Evolutionary conservation across 1,140 invertebrate genomes (phyloP), one percentile per base, ranked within the genome.

Genomic region (Solenopsis invicta): DNA sequence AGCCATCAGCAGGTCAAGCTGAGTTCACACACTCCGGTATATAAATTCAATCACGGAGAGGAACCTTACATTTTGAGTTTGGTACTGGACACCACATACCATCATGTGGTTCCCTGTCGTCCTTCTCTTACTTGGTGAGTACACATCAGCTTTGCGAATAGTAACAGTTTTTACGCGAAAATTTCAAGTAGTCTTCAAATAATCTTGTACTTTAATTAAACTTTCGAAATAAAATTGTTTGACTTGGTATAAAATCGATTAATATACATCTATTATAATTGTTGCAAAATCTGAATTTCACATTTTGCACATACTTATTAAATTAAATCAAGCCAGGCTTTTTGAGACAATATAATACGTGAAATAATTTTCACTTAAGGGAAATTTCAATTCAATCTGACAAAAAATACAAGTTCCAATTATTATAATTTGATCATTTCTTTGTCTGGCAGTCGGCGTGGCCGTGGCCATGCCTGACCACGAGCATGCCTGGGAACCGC

Each of bases 401-500:
- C 16, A 6, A 34, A 24, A 81, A 3, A 50, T 56, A 71, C 12
- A 50, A 52, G 18, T 52, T 37, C 3, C 6, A 24, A 52, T n/a
- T 64, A 64, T 62, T 77, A 29, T 29, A 76, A 45, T 9, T 34
- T 37, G 24, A 8, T 1, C 48, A 64, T 0, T 12, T 50, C 61
- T 34, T 29, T 18, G 1, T 29, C 54, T 6, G 12, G 12, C 18
- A 91, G 90, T 29, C 24, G 77, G 89, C n/a, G 2, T 50, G 92
- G 90, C 88, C 72, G 71, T 84, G 54, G 29, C 29, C 29, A 29
- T 2, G 2, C 0, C 0, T 29, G 87, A 2, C 34, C 87, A 75
- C 10, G 54, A 87, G 0, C 41, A 91, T 88, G 96, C 95, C n/a
- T 97, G 97, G 96, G 95, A 96, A 86, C 86, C 87, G 0, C 96